Base-by-base conservation (phyloP, 2,888 invertebrate genomes). In the Synanthedon vespiformis region DNA sequence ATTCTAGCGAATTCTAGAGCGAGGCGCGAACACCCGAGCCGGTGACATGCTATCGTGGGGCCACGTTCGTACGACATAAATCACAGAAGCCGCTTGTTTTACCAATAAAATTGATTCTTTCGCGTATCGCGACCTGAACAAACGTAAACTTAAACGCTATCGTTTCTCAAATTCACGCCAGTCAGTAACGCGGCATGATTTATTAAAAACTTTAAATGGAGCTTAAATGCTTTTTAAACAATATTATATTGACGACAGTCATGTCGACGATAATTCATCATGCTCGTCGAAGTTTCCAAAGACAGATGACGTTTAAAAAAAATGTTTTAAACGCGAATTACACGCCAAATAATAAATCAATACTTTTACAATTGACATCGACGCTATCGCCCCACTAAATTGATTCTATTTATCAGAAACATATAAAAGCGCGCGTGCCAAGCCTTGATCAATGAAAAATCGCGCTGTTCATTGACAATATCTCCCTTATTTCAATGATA, bases 41-140 rank as follows among this genome's bases (percentile, higher is more conserved):
- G 80, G 79, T 78, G 83, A 83, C 82, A 81, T 70, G 80, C 68
- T 80, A 80, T 79, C 79, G 78, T 61, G 63, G 64, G 67, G 72
- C 74, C 82, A 81, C 78, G 83, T 80, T 78, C 76, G 67, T 67
- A 68, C 69, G 68, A 66, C 77, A 83, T 85, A 85, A 86, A 85
- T 85, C 84, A 84, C 75, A 64, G 63, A 67, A 67, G 67, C 74
- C 67, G 79, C 74, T 80, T 85, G 84, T 84, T 86, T 84, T 74
- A 79, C 81, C 79, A 82, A 84, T 84, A 80, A 81, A 83, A 86
- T 80, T 82, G 80, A 85, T 81, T 81, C 79, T 77, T 82, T 79
- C 70, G 65, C 72, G 71, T 72, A 70, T 77, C 70, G 67, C 68
- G 66, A 63, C 57, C 59, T 58, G 63, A 63, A 34, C 69, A 59